Conservation (phyloP, 2,888 invertebrate species). For the Tricholauxania praeusta region DNA sequence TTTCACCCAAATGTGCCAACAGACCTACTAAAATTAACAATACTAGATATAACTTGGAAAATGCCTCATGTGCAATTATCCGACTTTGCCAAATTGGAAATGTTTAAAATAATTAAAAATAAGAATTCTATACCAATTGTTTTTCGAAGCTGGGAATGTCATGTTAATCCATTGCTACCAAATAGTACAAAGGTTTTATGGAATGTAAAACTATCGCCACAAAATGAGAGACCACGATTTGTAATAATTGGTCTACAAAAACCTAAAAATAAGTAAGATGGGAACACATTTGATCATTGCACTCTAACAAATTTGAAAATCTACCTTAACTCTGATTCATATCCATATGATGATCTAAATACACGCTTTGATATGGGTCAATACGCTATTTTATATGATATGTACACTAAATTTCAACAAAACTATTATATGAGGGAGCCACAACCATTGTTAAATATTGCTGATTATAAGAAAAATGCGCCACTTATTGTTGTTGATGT, state of each 20-base stretch:
- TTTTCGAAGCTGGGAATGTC: background rate
- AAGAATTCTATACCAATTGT: background rate
- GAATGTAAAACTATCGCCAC: background rate
- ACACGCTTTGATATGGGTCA: constrained; percentile 37
- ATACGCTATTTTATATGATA: no score
- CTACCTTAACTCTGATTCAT: constrained; percentile 31
- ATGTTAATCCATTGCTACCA: no score
- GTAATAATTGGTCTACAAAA: no score
- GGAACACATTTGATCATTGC: constrained; percentile 6
- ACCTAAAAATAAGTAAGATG: background rate
- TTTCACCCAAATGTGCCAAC: background rate
- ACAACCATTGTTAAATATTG: no score
- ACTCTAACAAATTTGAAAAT: constrained; percentile 10
- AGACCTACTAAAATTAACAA: background rate
- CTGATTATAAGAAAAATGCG: no score
- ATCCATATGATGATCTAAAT: constrained; percentile 45
- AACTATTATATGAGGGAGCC: no score
- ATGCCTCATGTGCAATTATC: background rate
- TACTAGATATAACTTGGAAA: constrained; percentile 12
- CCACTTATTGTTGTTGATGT: no score
- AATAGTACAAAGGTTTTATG: background rate
- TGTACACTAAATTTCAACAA: no score
- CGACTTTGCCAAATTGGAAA: constrained; percentile 4
- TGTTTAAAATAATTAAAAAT: constrained; percentile 12
- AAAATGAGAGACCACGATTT: no score